Evolutionary conservation across 1,140 invertebrate genomes (phyloP).

Genomic region (Drosophila mojavensis): DNA sequence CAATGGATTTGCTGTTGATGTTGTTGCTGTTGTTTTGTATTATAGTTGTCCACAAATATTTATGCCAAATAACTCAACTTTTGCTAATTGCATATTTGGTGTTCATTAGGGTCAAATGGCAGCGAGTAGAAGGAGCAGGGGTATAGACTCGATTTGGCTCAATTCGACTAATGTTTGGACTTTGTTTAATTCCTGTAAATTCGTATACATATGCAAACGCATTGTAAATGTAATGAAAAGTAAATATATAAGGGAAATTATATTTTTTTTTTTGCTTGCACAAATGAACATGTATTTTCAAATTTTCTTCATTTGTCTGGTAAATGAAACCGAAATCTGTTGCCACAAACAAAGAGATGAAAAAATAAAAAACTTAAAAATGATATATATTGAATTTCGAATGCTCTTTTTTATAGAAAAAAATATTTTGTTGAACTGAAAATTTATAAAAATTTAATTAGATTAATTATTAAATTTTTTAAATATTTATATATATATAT

Average conservation of each 20-base stretch:
- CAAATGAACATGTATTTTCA: conserved; percentile 17
- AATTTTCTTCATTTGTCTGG: conserved; percentile 47
- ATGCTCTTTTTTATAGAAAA: conserved; percentile 10
- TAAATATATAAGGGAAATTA: conserved; percentile 52
- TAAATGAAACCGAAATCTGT: conserved; percentile 41
- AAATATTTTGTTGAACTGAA: neutral
- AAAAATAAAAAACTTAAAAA: conserved; percentile 5
- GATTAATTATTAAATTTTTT: too few species aligned
- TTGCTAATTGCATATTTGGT: conserved; percentile 75
- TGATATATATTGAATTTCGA: neutral
- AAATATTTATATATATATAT: too few species aligned
- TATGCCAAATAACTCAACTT: conserved; percentile 71
- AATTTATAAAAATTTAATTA: neutral
- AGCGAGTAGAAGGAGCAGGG: conserved; percentile 8
- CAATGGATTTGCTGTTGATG: conserved; percentile 32
- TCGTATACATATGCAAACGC: conserved; percentile 23
- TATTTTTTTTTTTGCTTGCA: conserved; percentile 12
- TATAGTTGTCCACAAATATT: conserved; percentile 64
- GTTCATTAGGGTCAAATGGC: conserved; percentile 62
- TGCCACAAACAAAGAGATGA: conserved; percentile 24
- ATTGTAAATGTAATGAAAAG: conserved; percentile 51
- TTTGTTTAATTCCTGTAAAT: conserved; percentile 31
- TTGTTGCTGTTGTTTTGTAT: conserved; percentile 28
- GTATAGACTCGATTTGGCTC: neutral
- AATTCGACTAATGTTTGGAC: conserved; percentile 16